Percentiles rank a stretch among this genome's conserved stretches.
Conservation (phyloP, 2,888 invertebrate species). For the Xylophagus ater region DNA sequence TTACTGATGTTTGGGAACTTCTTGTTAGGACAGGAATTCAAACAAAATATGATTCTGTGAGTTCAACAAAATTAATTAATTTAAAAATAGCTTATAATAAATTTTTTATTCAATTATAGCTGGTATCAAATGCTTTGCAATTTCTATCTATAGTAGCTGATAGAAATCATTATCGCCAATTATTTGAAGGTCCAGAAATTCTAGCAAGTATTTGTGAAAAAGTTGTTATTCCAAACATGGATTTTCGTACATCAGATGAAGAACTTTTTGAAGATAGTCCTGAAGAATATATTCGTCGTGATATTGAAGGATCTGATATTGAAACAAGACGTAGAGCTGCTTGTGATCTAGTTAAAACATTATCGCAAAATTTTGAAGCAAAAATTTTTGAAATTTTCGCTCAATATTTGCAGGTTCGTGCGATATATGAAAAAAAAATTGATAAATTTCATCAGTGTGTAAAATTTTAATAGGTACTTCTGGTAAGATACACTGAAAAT, state of each 20-base stretch:
- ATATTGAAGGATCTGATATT: constrained; percentile 97
- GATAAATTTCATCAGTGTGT: too few relatives aligned
- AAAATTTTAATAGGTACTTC: constrained; percentile 26
- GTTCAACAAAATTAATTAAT: constrained; percentile 20
- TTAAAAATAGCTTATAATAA: constrained; percentile 12
- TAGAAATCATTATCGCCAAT: constrained; percentile 69
- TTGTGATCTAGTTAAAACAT: constrained; percentile 88
- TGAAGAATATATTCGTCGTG: constrained; percentile 90
- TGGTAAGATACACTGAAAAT: constrained; percentile 63
- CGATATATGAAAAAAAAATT: too few relatives aligned
- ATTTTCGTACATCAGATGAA: constrained; percentile 88
- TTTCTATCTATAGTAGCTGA: constrained; percentile 93
- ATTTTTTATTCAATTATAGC: constrained; percentile 43
- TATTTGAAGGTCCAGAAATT: constrained; percentile 82
- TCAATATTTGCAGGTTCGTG: constrained; percentile 72
- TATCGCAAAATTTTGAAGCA: constrained; percentile 78
- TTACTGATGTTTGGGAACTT: constrained; percentile 89
- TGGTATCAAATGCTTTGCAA: constrained; percentile 91
- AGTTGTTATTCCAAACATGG: constrained; percentile 97
- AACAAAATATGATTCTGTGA: constrained; percentile 82
- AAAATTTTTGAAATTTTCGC: constrained; percentile 82
- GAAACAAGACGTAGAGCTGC: constrained; percentile 93
- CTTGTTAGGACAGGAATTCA: constrained; percentile 74
- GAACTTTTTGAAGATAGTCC: constrained; percentile 97
- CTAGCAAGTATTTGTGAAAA: constrained; percentile 90